Base-by-base conservation (phyloP, 2,113 vertebrate genomes). In the Martes martes region DNA sequence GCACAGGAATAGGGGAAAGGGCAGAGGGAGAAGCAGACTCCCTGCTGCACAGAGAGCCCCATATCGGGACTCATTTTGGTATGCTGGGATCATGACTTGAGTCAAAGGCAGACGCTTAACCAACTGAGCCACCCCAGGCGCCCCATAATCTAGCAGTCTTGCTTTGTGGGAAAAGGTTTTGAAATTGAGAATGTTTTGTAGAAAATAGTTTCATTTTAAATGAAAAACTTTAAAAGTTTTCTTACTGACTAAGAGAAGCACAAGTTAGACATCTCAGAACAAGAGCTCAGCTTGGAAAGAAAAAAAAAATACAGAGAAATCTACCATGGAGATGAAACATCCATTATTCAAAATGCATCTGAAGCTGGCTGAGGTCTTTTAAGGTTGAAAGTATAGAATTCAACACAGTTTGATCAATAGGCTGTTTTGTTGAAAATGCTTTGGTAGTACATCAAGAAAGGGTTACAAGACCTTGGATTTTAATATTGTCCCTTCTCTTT, bases 351-450 rank as follows among this genome's bases (percentile, higher is more conserved):
- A 94, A 96, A 81, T 84, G 8, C n/a, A 15, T 73, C 59, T 92
- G 67, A 92, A 76, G 21, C 79, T 95, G 39, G 9, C 69, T 92
- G 42, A 69, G 59, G n/a, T 24, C 31, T 78, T 95, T 95, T 94
- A 45, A 67, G 2, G 11, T 45, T 80, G 55, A 80, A 36, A 39
- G n/a, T 55, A 61, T 59, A 67, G 67, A 86, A 91, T 67, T 45
- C 15, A 74, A 33, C 76, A 47, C 65, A 87, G 63, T 96, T 93
- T 89, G 36, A 42, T 88, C 16, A 84, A 55, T 59, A 73, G 47
- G 78, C 50, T 81, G 39, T 89, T 79, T 19, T 82, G 18, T 42
- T 87, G 18, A 87, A 83, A 82, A 94, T 59, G 2, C 8, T 88
- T 5, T 65, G 61, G 31, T 71, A 65, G 85, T 88, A 45, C 26